These are phyloP conservation scores for Ivindomyrus marchei DNA, from an alignment of 2,113 vertebrate genomes.

Conservation along the genomic window DNA sequence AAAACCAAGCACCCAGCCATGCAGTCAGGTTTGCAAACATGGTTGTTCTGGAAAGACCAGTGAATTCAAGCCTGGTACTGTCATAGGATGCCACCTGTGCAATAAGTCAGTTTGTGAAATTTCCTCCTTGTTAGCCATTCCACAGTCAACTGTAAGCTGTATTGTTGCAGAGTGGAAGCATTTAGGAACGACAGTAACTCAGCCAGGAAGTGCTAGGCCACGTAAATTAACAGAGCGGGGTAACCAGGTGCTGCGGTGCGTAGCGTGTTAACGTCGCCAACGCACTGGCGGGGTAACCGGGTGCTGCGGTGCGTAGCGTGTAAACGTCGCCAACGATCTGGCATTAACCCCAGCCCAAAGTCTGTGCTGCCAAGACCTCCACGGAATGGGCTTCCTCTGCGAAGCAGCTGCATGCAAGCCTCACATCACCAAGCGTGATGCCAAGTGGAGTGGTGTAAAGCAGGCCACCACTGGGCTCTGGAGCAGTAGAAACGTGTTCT, in stretches of 20 bases:
- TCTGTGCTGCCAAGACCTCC: neutral
- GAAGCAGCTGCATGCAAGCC: neutral
- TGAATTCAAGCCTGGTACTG: too few species aligned
- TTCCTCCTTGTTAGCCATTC: neutral
- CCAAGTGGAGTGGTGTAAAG: neutral
- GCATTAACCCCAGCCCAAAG: neutral
- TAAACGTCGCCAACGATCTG: neutral
- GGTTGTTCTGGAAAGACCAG: too few species aligned
- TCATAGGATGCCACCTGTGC: too few species aligned
- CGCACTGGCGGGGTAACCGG: too few species aligned
- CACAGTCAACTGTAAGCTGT: neutral
- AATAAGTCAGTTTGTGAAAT: neutral
- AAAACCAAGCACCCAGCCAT: too few species aligned
- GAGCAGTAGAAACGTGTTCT: neutral
- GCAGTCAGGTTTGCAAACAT: too few species aligned
- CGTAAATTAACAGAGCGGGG: neutral
- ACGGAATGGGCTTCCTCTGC: neutral
- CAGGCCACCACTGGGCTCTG: neutral
- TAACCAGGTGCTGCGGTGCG: too few species aligned
- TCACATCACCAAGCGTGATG: neutral
- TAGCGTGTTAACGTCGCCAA: too few species aligned
- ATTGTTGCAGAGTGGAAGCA: neutral
- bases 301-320: neutral
- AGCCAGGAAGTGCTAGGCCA: neutral
- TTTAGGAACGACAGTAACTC: neutral